Evolutionary conservation across 2,888 invertebrate genomes (phyloP), one percentile per base, ranked within the genome.

Genomic region (Luffia ferchaultella): DNA sequence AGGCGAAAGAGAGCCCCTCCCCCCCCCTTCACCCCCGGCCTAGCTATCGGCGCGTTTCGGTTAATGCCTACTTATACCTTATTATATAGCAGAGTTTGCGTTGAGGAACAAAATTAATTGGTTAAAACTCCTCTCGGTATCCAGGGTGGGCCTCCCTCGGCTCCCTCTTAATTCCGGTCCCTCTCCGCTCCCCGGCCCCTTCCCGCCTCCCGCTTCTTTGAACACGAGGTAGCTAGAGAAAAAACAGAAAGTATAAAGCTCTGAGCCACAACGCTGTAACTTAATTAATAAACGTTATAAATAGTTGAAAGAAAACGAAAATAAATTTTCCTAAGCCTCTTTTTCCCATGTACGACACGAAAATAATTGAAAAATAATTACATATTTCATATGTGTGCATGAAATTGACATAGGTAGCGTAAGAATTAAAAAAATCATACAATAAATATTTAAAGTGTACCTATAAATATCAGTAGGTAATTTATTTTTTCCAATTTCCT

Each of bases 81-180:
- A 83, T 82, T 83, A 80, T 82, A 83, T 82, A 80, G 82, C 83
- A 73, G 76, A 83, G 83, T 83, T 83, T 83, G 83, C 82, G 83
- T 83, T 83, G 84, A 84, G 85, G 85, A 85, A 84, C 85, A 85
- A 85, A 85, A 85, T 85, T 85, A 85, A 85, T 85, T 85, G 85
- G 85, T 85, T 85, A 85, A 85, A 85, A 85, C 85, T 85, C 85
- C 85, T 85, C 85, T 84, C 82, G 75, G 84, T 83, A 83, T 84
- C 84, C 83, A 79, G 76, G 82, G 82, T 75, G 76, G 76, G 70
- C 72, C 68, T 42, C 45, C 49, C 50, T 43, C 44, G 20, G 40
- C 48, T 45, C 50, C 54, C 73, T 71, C 79, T 77, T 78, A 75
- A 79, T 78, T 74, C 79, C 74, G 64, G 58, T 65, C 49, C 43